phyloP scores from a whole-genome alignment of 2,113 vertebrate species.

The Tetraodon nigroviridis region DNA sequence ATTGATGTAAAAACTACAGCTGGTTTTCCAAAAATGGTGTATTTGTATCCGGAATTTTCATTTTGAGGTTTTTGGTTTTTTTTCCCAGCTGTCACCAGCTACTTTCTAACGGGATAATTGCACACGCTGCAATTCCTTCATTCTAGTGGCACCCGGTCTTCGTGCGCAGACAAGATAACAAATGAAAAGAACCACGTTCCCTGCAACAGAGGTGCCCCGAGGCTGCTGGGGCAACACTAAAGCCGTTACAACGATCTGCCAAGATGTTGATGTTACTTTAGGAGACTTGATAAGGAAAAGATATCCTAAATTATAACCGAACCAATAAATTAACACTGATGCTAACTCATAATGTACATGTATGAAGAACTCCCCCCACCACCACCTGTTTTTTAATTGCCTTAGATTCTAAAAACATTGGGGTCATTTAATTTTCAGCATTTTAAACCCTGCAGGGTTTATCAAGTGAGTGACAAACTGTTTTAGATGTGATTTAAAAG shows the following conservation, averaged over 20 bases:
- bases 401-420: neutral
- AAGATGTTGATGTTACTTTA: neutral
- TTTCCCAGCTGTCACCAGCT: neutral
- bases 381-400: too few relatives aligned
- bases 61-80: too few relatives aligned
- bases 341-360: neutral
- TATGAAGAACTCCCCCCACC: too few relatives aligned
- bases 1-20: too few relatives aligned
- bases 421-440: neutral
- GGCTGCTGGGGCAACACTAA: slow-evolving; percentile 5
- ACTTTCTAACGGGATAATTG: neutral
- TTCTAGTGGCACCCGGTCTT: slow-evolving; percentile 19
- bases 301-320: neutral
- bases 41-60: too few relatives aligned
- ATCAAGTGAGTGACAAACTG: neutral
- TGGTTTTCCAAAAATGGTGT: too few relatives aligned
- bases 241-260: neutral
- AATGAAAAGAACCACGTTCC: neutral
- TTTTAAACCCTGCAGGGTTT: neutral
- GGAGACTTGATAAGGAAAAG: neutral
- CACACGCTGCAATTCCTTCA: neutral
- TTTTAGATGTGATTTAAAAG: too few relatives aligned
- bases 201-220: neutral
- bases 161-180: slow-evolving; percentile 4
- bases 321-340: neutral